Conservation (phyloP, 2,888 invertebrate species). For the Oscheius onirici region DNA sequence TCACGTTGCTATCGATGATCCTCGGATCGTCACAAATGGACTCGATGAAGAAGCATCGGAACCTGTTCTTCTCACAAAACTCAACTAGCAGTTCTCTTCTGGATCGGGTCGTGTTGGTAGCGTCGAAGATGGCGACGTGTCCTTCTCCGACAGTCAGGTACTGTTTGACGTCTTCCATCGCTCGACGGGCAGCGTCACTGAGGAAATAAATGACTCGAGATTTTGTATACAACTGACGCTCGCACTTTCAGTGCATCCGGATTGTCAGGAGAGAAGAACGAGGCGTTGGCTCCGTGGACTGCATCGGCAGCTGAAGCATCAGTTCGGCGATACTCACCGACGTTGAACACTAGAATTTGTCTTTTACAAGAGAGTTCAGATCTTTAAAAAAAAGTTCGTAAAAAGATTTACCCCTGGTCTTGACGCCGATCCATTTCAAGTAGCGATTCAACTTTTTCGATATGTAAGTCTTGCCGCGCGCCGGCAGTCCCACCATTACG, state of each 20-base stretch:
- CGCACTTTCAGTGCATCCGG: conserved; percentile 54
- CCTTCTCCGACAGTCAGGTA: conserved; percentile 81
- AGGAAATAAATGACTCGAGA: conserved; percentile 19
- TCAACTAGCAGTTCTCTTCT: conserved; percentile 46
- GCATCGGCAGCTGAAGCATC: conserved; percentile 57
- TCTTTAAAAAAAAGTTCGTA: neutral
- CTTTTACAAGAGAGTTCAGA: neutral
- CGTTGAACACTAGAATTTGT: conserved; percentile 57
- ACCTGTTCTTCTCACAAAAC: conserved; percentile 50
- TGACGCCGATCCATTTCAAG: conserved; percentile 98
- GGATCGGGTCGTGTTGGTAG: conserved; percentile 89
- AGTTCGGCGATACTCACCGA: conserved; percentile 58
- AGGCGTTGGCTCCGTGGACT: conserved; percentile 58
- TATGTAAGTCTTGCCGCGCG: conserved; percentile 98
- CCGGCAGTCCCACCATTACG: conserved; percentile 98
- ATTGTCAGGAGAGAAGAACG: conserved; percentile 60
- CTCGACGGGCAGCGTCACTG: conserved; percentile 89
- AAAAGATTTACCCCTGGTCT: conserved; percentile 77
- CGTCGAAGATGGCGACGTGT: conserved; percentile 93
- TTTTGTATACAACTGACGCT: conserved; percentile 42
- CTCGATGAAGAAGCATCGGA: conserved; percentile 96
- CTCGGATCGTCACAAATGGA: conserved; percentile 94
- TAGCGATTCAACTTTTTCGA: conserved; percentile 97
- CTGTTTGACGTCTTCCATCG: conserved; percentile 89
- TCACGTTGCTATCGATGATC: conserved; percentile 94